These are phyloP conservation scores for Ciconia nigra DNA, from an alignment of 2,797 vertebrate species.

Conservation along the genomic window DNA sequence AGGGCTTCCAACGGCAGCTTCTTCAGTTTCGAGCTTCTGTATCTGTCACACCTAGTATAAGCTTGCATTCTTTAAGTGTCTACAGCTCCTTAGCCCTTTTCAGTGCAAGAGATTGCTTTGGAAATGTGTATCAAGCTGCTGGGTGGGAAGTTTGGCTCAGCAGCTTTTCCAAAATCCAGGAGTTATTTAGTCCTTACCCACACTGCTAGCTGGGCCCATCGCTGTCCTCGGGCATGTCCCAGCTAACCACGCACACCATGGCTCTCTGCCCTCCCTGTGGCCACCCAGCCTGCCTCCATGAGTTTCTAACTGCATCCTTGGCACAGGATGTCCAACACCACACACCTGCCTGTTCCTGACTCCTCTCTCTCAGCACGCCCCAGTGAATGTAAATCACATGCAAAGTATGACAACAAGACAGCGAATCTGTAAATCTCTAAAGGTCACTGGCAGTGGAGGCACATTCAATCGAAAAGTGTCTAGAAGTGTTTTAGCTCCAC, in stretches of 20 bases:
- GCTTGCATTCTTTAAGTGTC: not conserved
- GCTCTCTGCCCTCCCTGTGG: not conserved
- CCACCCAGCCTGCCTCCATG: not conserved
- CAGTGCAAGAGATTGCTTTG: not conserved
- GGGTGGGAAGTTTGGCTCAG: not conserved
- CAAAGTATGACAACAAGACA: not conserved
- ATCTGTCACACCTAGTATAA: not conserved
- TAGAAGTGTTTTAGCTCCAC: not conserved
- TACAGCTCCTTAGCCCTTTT: not conserved
- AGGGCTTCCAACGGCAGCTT: not conserved
- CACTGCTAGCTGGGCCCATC: not conserved
- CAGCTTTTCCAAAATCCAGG: not conserved
- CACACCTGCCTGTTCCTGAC: not conserved
- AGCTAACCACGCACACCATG: fast-evolving
- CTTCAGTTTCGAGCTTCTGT: not conserved
- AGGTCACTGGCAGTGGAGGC: not conserved
- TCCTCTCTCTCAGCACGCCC: not conserved
- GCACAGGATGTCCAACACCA: not conserved
- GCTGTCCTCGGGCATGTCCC: fast-evolving
- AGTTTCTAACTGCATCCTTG: not conserved
- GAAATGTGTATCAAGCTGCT: not conserved
- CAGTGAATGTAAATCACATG: not conserved
- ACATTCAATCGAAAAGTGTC: not conserved
- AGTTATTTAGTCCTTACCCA: not conserved
- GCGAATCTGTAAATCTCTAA: not conserved